Evolutionary conservation across 2,888 invertebrate species (phyloP).

Genomic region (Apodemia duryi): DNA sequence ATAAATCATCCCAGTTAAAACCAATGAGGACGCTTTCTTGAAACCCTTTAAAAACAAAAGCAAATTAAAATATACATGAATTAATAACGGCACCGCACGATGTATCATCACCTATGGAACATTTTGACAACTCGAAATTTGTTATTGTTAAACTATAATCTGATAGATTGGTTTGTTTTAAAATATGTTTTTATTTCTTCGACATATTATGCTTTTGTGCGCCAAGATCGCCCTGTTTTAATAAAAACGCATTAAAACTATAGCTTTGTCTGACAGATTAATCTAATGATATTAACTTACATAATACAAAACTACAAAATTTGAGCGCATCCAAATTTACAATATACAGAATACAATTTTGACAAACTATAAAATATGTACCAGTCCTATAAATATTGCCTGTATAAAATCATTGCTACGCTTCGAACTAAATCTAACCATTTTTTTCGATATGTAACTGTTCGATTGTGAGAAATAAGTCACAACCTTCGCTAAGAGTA

Average conservation of each 20-base stretch:
- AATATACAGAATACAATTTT: constrained; percentile 32
- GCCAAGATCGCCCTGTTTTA: neutral
- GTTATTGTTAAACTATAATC: neutral
- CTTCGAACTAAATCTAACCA: constrained; percentile 45
- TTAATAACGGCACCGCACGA: neutral
- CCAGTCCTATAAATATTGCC: constrained; percentile 28
- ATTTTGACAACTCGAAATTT: no score
- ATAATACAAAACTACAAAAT: constrained; percentile 54
- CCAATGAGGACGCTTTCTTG: neutral
- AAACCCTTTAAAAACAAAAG: neutral
- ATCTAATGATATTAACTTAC: constrained; percentile 30
- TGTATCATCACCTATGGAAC: no score
- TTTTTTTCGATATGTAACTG: constrained; percentile 60
- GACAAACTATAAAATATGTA: constrained; percentile 27
- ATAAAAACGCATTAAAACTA: constrained; percentile 12
- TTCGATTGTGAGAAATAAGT: constrained; percentile 40
- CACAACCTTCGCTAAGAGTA: constrained; percentile 54
- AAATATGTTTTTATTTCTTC: neutral
- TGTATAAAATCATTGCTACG: constrained; percentile 30
- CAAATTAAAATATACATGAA: neutral
- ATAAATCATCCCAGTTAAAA: neutral
- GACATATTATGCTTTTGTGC: neutral
- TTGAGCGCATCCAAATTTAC: constrained; percentile 53
- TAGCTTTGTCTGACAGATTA: constrained; percentile 48
- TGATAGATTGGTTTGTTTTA: neutral